Evolutionary conservation across 1,140 invertebrate species (phyloP).

Genomic region (Caenorhabditis brenneri): DNA sequence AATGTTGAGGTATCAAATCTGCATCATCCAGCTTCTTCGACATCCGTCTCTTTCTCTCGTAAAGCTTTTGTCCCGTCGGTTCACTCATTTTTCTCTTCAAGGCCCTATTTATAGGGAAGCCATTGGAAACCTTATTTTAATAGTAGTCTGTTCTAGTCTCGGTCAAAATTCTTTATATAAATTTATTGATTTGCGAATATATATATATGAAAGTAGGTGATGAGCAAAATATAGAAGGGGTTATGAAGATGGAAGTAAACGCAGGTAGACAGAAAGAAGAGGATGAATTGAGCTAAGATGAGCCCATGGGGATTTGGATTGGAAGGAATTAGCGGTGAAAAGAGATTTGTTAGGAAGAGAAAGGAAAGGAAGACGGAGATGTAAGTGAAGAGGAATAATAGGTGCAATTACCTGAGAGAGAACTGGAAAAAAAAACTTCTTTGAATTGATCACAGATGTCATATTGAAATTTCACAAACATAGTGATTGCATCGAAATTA

Average conservation of each 20-base stretch:
- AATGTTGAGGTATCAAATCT: constrained; percentile 27
- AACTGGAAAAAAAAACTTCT: too few species aligned
- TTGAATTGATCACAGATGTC: too few species aligned
- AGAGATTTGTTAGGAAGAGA: background rate
- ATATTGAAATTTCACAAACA: too few species aligned
- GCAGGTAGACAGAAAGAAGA: background rate
- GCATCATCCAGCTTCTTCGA: constrained; percentile 10
- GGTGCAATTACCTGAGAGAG: too few species aligned
- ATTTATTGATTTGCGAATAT: background rate
- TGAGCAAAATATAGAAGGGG: background rate
- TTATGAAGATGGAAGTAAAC: background rate
- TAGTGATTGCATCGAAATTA: too few species aligned
- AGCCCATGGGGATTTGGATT: background rate
- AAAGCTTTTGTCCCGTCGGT: background rate
- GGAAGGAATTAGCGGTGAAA: background rate
- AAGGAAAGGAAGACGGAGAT: background rate
- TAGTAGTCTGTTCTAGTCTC: too few species aligned
- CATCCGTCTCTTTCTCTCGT: constrained; percentile 19
- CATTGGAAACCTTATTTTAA: background rate
- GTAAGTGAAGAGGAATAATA: too few species aligned
- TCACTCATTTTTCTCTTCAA: background rate
- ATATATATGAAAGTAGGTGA: background rate
- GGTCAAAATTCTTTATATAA: background rate
- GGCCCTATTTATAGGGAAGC: background rate
- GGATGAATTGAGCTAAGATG: background rate